Base-by-base conservation (phyloP, 2,888 invertebrate species). In the Cyrtodaria siliqua region DNA sequence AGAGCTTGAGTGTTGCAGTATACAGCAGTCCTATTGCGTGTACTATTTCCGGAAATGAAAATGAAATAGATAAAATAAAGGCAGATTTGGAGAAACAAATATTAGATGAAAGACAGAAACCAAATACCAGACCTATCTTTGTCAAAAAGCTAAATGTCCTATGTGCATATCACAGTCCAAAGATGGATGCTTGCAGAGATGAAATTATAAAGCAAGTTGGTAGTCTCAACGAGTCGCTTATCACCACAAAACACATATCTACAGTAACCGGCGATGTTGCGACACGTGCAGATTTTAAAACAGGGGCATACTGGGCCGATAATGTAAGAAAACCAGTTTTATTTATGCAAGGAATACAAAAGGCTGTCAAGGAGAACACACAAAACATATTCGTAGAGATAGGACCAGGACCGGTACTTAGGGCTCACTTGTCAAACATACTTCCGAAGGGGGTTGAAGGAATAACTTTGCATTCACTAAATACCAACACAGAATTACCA, bases 371-470 rank as follows among this genome's bases (percentile, higher is more conserved):
- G 2, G 26, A 57, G 18, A 55, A 63, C 8, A 53, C 60, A 6
- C 50, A 52, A 18, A 87, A 84, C 53, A 62, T 88, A 6, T 82
- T 85, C 67, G 26, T 89, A 12, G 89, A 89, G 68, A 85, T 89
- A 24, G 88, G 89, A 8, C 89, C 89, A 27, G 82, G 67, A 49
- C 87, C 87, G 9, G 86, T 76, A 24, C 66, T 76, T 9, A 44
- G 57, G n/a, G 56, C 70, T 0, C 76, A 76, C 38, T 14, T 70
- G 16, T 1, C 33, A 16, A 62, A 60, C 20, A 69, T 70, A n/a
- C 3, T 76, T 2, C 62, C 23, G 18, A 20, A 49, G 12, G 50
- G 16, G 2, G 3, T 24, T 40, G 26, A 38, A 14, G 18, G 18
- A 8, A 3, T 40, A 16, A 24, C 23, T n/a, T 33, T 70, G 14